Percentiles rank a stretch among this genome's conserved stretches.
phyloP scores from a whole-genome alignment of 1,140 invertebrate species.

The Zaprionus camerounensis region DNA sequence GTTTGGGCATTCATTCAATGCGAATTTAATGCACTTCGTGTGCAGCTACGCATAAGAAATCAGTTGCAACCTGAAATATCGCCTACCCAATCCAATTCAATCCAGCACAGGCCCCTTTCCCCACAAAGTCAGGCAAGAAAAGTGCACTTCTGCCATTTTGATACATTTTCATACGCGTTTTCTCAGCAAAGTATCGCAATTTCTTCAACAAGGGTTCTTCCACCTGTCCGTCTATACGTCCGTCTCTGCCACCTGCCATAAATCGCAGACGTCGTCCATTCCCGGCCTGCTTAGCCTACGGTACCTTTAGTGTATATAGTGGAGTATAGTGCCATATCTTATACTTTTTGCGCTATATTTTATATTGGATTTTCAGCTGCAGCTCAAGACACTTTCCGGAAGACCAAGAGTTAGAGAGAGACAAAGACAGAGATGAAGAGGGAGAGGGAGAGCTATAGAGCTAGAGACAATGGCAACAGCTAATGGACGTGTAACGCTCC shows the following conservation, averaged over 20 bases:
- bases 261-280: background rate
- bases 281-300: background rate
- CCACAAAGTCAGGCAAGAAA: background rate
- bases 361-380: slow-evolving; percentile 57
- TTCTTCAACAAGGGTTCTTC: background rate
- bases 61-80: slow-evolving; percentile 22
- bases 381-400: slow-evolving; percentile 25
- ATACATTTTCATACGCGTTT: slow-evolving; percentile 15
- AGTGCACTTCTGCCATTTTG: slow-evolving; percentile 28
- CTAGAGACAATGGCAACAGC: slow-evolving; percentile 54
- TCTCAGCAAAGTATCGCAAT: slow-evolving; percentile 9
- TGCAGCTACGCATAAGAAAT: slow-evolving; percentile 72
- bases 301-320: background rate
- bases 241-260: background rate
- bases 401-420: background rate
- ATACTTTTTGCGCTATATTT: slow-evolving; percentile 15
- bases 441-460: background rate
- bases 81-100: background rate
- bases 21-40: slow-evolving; percentile 70
- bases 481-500: slow-evolving; percentile 36
- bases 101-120: too few relatives aligned
- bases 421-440: background rate
- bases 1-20: slow-evolving; percentile 39
- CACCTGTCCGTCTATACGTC: background rate
- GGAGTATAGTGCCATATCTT: slow-evolving; percentile 16